Evolutionary conservation across 2,113 vertebrate species (phyloP).

Genomic region (Zosterops lateralis): DNA sequence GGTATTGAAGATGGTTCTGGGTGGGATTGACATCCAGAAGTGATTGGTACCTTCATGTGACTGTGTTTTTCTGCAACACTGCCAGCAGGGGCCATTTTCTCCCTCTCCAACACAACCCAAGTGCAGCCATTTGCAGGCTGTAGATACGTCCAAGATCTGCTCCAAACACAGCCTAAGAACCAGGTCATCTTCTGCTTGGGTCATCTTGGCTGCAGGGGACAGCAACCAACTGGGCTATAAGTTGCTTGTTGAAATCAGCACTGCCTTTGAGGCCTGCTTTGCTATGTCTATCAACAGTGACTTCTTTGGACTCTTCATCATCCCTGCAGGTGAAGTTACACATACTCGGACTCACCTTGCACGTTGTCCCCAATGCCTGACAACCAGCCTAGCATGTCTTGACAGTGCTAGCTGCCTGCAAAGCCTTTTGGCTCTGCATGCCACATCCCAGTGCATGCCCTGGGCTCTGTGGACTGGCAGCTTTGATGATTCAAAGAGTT

Average conservation of each 20-base stretch:
- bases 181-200: not conserved
- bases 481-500: not conserved
- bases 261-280: not conserved
- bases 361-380: not conserved
- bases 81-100: rapidly evolving
- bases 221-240: not conserved
- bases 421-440: not conserved
- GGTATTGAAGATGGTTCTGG: not conserved
- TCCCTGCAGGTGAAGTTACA: not conserved
- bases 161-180: not conserved
- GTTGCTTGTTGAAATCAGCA: not conserved
- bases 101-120: not conserved
- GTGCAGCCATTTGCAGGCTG: not conserved
- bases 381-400: not conserved
- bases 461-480: rapidly evolving
- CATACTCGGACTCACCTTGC: not conserved
- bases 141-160: not conserved
- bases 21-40: not conserved
- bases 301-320: not conserved
- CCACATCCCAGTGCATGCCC: not conserved
- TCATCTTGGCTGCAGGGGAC: not conserved
- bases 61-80: not conserved
- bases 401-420: not conserved
- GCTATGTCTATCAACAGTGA: not conserved
- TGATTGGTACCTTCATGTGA: not conserved